These are phyloP conservation scores for Magallana gigas DNA, from an alignment of 1,140 invertebrate species.

Conservation along the genomic window DNA sequence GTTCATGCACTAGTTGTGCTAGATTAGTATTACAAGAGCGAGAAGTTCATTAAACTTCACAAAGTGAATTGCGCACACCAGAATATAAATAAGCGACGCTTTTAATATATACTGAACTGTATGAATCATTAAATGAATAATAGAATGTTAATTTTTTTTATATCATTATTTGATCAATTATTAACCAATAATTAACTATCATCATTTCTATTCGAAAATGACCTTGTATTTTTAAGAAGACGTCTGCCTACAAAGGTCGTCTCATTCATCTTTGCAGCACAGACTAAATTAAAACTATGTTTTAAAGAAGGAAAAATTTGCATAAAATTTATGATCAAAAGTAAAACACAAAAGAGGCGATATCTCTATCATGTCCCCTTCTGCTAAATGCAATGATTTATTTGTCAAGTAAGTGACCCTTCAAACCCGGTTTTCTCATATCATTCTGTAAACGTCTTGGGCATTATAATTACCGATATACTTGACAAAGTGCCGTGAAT, in stretches of 20 bases:
- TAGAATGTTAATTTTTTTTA: too few relatives aligned
- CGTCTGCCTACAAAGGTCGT: slow-evolving; percentile 16
- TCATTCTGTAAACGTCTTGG: neutral
- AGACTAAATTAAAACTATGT: neutral
- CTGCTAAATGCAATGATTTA: slow-evolving; percentile 1
- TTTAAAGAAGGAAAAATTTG: neutral
- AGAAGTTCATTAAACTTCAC: too few relatives aligned
- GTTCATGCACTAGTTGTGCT: too few relatives aligned
- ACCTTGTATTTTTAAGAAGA: neutral
- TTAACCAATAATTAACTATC: neutral
- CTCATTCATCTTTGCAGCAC: neutral
- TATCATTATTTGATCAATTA: neutral
- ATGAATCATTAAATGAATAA: too few relatives aligned
- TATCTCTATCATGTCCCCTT: neutral
- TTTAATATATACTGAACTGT: too few relatives aligned
- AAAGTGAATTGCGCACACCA: too few relatives aligned
- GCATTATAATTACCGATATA: neutral
- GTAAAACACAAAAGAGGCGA: neutral
- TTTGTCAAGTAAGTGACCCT: neutral
- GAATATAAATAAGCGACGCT: too few relatives aligned
- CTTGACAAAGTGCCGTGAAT: neutral
- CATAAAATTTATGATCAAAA: neutral
- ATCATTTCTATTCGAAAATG: neutral
- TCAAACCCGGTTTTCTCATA: neutral
- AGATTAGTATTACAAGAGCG: too few relatives aligned